Evolutionary conservation across 2,888 invertebrate genomes (phyloP), one percentile per base, ranked within the genome.

Genomic region (Hirtodrosophila duncani): DNA sequence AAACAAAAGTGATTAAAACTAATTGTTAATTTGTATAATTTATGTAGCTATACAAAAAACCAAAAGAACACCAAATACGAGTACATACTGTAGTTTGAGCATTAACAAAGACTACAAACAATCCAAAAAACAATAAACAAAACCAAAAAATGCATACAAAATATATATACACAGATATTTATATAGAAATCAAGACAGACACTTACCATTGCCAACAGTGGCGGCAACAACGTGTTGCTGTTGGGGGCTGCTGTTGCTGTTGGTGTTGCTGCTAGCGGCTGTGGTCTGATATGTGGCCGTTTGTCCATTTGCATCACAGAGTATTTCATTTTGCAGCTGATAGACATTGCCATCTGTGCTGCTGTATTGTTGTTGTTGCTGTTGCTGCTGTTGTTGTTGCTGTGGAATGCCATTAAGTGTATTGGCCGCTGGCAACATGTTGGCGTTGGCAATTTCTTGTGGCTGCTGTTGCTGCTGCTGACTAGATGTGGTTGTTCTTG

Each of bases 291-390:
- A 75, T 67, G 71, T 57, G 34, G 72, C 66, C 44, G 83, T 44
- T 55, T 82, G 75, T 37, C 74, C 58, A 49, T 78, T 68, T n/a
- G 70, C 66, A 80, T 85, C 85, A 67, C 82, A 84, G 63, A 83
- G 67, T 57, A 84, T 67, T 72, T 85, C 85, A 18, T 80, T 83
- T 67, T 85, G 85, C 56, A 81, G 72, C 56, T 84, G 82, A 67
- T 82, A 83, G 43, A 85, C 83, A 29, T 56, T 63, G 50, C 86
- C 85, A 58, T 85, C 84, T 21, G 85, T 83, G 56, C 68, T 83
- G 21, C 38, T 58, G 21, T 72, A 72, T 66, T 67, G 80, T 51
- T 61, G 81, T 41, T 70, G 82, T 17, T 68, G 77, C 37, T 44
- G 63, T 33, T 44, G 65, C 38, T 51, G 74, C 33, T 63, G 77